Conservation (phyloP, 2,113 vertebrate species). For the Alectura lathami region DNA sequence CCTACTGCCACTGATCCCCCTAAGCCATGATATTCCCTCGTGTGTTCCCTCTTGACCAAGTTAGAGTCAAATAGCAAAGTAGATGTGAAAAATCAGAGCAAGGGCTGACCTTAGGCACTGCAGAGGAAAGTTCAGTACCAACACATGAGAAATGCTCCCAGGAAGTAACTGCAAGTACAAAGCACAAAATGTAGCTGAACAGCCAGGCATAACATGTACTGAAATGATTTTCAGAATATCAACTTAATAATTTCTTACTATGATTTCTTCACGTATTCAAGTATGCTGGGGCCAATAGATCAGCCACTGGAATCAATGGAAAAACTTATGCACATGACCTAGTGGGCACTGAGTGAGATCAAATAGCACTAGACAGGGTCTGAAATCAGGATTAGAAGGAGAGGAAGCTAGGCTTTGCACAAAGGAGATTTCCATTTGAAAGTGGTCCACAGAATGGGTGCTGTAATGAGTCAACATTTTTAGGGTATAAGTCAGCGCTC, state of each 20-base stretch:
- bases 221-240: neutral
- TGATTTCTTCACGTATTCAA: neutral
- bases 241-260: neutral
- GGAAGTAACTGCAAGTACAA: neutral
- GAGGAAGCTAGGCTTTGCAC: neutral
- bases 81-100: neutral
- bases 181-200: neutral
- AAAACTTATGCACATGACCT: neutral
- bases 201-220: neutral
- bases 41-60: neutral
- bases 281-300: neutral
- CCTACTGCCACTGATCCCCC: neutral
- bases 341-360: neutral
- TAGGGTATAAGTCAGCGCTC: conserved; percentile 20
- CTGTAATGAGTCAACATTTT: conserved; percentile 2
- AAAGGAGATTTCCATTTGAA: neutral
- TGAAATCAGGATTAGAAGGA: neutral
- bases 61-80: neutral
- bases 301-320: neutral
- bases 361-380: neutral
- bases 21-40: neutral
- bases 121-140: neutral
- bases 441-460: neutral
- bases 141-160: neutral
- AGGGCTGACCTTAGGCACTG: neutral